Evolutionary conservation across 2,113 vertebrate species (phyloP), one percentile per base, ranked within the genome.

Genomic region (Epinephelus moara): DNA sequence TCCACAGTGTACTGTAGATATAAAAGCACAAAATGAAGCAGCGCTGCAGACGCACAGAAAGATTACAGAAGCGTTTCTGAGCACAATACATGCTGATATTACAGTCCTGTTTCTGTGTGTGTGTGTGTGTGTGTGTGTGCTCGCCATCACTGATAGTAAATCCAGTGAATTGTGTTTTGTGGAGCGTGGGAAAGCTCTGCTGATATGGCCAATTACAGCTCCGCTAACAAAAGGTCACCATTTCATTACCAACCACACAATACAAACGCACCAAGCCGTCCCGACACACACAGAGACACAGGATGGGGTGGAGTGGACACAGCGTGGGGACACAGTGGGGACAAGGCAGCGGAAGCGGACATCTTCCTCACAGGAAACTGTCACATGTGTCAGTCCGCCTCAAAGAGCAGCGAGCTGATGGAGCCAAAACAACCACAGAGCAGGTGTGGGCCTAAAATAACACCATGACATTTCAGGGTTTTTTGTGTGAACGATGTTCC

Each of bases 161-260:
- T 53, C 52, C 74, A 70, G n/a, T 84, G 75, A 71, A 84, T 75
- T 80, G 80, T 84, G 83, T 74, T 81, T 78, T 64, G 59, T 82
- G 75, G 45, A 75, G 85, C 68, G 27, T 88, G 61, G 79, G 68
- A 78, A 86, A 80, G 53, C 69, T 81, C 70, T 81, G 83, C 81
- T 88, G 85, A 89, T 91, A 74, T 82, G 72, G 68, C 85, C 88
- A 89, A 70, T 89, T 89, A 85, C 74, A 85, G 27, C 30, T 70
- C 55, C 0, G 11, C 88, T 75, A 68, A 80, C 78, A 79, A 91
- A 91, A 91, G 90, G 85, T 89, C 83, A 89, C 15, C 25, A 21
- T 89, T 83, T 85, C 75, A 91, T 85, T 87, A 81, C 75, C 74
- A 53, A 76, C 56, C 42, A 49, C 63, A 27, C 50, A 72, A 60